phyloP scores from a whole-genome alignment of 2,888 invertebrate genomes.

The Spisula solida region DNA sequence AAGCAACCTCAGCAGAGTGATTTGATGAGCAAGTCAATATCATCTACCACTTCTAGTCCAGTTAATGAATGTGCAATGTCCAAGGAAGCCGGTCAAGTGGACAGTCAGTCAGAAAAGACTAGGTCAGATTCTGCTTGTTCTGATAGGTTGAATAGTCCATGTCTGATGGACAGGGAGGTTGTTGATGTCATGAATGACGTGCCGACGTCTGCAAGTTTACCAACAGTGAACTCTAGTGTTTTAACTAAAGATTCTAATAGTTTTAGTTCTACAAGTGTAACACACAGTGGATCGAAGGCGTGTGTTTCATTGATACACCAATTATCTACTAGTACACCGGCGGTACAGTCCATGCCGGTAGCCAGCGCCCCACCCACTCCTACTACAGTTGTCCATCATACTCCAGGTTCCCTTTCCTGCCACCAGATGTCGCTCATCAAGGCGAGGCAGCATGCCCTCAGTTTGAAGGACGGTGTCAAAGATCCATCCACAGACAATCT shows the following conservation, averaged over 20 bases:
- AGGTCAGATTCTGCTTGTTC: conserved; percentile 61
- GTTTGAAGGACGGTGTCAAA: conserved; percentile 23
- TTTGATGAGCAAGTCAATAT: conserved; percentile 89
- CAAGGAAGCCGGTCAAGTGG: conserved; percentile 14
- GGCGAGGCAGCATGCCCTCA: conserved; percentile 54
- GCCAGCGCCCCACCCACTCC: conserved; percentile 66
- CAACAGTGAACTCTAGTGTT: background rate
- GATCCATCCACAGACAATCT: conserved; percentile 41
- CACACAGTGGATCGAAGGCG: no score
- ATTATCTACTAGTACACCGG: background rate
- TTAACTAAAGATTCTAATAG: background rate
- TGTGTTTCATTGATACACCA: background rate
- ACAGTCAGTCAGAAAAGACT: conserved; percentile 19
- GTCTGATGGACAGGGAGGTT: background rate
- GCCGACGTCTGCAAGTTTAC: background rate
- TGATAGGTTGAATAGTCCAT: conserved; percentile 52
- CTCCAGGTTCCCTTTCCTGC: conserved; percentile 59
- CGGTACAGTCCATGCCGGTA: conserved; percentile 37
- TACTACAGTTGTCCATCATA: conserved; percentile 67
- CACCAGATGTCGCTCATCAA: conserved; percentile 66
- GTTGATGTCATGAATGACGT: background rate
- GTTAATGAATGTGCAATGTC: conserved; percentile 35
- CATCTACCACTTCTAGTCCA: conserved; percentile 72
- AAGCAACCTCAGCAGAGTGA: conserved; percentile 94
- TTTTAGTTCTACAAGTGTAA: background rate